Conservation (phyloP, 23 tunicate genomes). For the Halocynthia roretzi region DNA sequence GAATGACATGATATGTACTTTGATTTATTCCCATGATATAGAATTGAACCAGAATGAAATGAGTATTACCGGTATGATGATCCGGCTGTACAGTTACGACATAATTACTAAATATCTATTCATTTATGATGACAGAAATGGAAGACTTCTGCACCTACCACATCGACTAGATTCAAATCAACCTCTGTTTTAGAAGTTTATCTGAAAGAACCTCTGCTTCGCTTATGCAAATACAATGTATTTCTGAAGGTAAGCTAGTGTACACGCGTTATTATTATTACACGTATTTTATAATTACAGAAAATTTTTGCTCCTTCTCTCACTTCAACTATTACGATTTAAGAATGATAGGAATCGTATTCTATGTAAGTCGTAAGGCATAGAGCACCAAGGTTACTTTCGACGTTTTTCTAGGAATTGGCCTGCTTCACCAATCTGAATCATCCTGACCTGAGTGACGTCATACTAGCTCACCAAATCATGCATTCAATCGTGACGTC, state of each 20-base stretch:
- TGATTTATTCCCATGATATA: too few species aligned
- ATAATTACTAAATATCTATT: too few species aligned
- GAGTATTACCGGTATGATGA: too few species aligned
- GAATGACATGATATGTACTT: too few species aligned
- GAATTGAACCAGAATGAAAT: too few species aligned
- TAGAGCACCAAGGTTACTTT: background rate
- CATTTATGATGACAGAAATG: slow-evolving; percentile 32
- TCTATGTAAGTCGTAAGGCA: background rate
- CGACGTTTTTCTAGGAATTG: slow-evolving; percentile 15
- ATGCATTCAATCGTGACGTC: slow-evolving; percentile 56
- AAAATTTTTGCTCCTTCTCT: too few species aligned
- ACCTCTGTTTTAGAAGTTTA: slow-evolving; percentile 24
- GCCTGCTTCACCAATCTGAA: slow-evolving; percentile 56
- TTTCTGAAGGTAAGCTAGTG: slow-evolving; percentile 51
- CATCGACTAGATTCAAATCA: background rate
- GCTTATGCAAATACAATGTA: slow-evolving; percentile 41
- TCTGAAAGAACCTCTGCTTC: slow-evolving; percentile 46
- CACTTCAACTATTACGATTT: too few species aligned
- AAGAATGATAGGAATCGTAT: too few species aligned
- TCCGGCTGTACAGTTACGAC: too few species aligned
- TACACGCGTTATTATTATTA: too few species aligned
- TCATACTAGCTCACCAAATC: slow-evolving; percentile 50
- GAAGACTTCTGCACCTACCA: slow-evolving; percentile 19
- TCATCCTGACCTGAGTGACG: slow-evolving; percentile 45
- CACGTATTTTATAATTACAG: too few species aligned